Evolutionary conservation across 2,888 invertebrate genomes (phyloP), one percentile per base, ranked within the genome.

Genomic region (Dryobotodes eremita): DNA sequence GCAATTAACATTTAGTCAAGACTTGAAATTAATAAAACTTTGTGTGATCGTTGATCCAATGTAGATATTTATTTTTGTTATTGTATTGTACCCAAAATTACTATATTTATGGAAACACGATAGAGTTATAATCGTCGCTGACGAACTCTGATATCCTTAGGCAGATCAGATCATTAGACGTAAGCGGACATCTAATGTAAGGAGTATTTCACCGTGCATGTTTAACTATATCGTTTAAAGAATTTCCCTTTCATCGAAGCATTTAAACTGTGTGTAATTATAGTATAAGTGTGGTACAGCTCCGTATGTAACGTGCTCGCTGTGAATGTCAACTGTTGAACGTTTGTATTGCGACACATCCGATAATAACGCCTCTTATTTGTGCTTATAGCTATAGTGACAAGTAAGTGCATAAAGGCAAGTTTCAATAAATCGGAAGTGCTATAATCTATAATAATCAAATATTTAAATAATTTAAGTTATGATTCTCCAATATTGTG

Each of bases 1-100:
- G 96, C 92, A 92, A 93, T 90, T 94, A 95, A 95, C 93, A 92
- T 92, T 93, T 96, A 95, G 95, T 94, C 95, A 94, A 95, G 92
- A 94, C 91, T 95, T 93, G 93, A 94, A 95, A 95, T 94, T 94
- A 93, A 95, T 92, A 92, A 93, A 90, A 92, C 89, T 93, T 94
- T 93, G 95, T 93, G 94, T 94, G 95, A 94, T 96, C 95, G 96
- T 96, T 96, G 95, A 95, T 93, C 93, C 95, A 94, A 95, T 96
- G 96, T 96, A 97, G 96, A 97, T 97, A 96, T 96, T 96, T 97
- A 97, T 97, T 97, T 96, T 96, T 96, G 96, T 97, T 96, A 96
- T 95, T 93, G 92, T 96, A 95, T 95, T 96, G 94, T 96, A 94
- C 92, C 95, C 96, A 90, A 95, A 96, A 95, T 95, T 93, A 93